Conservation (phyloP, 2,113 vertebrate genomes). For the Rhea pennata region DNA sequence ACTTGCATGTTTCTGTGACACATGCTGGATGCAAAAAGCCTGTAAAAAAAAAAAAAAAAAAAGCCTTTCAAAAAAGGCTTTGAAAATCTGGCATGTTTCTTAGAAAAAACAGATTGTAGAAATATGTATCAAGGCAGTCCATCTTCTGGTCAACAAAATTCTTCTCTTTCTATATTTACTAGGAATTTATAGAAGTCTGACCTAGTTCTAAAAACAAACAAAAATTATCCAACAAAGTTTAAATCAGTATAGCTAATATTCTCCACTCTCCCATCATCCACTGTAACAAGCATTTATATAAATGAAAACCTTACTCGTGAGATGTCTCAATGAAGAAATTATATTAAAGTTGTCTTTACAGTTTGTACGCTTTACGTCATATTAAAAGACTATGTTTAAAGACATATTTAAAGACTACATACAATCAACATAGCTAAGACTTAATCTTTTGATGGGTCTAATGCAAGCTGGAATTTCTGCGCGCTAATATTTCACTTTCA, state of each 20-base stretch:
- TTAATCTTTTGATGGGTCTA: neutral
- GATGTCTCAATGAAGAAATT: neutral
- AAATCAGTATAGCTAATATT: neutral
- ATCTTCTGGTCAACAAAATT: neutral
- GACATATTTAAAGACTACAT: neutral
- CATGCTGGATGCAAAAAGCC: rapidly evolving
- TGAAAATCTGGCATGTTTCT: neutral
- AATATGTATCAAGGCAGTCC: neutral
- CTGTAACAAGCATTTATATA: neutral
- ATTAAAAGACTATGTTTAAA: neutral
- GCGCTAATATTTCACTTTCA: neutral
- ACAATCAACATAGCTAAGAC: neutral
- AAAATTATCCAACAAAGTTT: neutral
- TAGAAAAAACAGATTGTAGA: neutral
- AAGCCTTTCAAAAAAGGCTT: neutral
- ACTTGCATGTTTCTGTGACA: neutral
- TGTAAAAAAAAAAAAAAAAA: neutral
- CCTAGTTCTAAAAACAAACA: neutral
- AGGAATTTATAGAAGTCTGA: neutral
- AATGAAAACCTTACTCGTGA: neutral
- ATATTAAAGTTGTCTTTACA: neutral
- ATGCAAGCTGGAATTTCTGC: neutral
- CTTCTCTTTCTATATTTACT: neutral
- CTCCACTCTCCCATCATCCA: neutral
- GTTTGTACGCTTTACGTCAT: neutral